These are phyloP conservation scores for Babyrousa celebensis DNA, from an alignment of 2,797 vertebrate genomes.

Conservation along the genomic window DNA sequence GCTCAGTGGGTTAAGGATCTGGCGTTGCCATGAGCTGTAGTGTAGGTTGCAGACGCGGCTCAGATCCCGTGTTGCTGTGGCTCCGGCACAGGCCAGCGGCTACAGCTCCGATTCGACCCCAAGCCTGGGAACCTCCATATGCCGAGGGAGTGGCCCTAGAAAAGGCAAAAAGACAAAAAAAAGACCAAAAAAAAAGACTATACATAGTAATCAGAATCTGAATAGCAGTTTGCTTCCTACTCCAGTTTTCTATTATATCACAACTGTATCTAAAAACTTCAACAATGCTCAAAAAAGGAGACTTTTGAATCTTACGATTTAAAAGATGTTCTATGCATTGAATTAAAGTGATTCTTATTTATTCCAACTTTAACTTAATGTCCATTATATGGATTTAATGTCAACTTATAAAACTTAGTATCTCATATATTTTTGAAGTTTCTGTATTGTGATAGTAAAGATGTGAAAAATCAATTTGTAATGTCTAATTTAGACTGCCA, in stretches of 20 bases:
- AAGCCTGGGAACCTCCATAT: no score
- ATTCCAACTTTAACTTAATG: constrained; percentile 1
- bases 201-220: constrained; percentile 24
- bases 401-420: constrained; percentile 8
- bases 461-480: constrained; percentile 25
- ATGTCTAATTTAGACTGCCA: constrained; percentile 27
- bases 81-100: no score
- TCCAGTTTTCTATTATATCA: not conserved
- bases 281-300: constrained; percentile 24
- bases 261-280: constrained; percentile 15
- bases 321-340: constrained; percentile 38
- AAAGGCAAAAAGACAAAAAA: no score
- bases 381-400: not conserved
- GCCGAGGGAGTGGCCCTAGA: no score
- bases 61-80: no score
- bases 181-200: not conserved
- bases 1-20: no score
- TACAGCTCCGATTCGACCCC: no score
- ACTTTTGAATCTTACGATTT: not conserved
- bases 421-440: not conserved
- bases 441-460: not conserved
- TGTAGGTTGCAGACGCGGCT: no score
- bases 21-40: no score
- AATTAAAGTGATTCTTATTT: constrained; percentile 43
- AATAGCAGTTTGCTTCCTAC: not conserved